Evolutionary conservation across 35 echinoderm and acorn worm species (phyloP).

Genomic region (Stichopus chloronotus): DNA sequence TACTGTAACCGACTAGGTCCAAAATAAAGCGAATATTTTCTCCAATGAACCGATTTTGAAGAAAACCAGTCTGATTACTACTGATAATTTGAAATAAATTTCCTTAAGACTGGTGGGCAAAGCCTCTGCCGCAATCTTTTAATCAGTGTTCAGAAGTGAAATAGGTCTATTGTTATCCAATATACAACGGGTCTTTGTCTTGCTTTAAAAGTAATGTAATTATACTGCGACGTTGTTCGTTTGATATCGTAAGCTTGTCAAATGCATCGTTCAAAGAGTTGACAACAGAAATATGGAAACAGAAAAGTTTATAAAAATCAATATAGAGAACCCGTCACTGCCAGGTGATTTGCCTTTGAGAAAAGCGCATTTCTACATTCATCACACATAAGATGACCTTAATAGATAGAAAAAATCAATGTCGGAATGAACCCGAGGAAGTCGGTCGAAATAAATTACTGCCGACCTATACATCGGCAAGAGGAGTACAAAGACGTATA

Average conservation of each 20-base stretch:
- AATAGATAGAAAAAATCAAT: background rate
- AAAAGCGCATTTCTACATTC: background rate
- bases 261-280: constrained; percentile 17
- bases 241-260: background rate
- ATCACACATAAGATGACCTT: background rate
- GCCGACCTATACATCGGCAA: background rate
- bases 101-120: background rate
- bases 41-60: constrained; percentile 22
- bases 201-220: constrained; percentile 28
- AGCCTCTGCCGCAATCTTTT: background rate
- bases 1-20: background rate
- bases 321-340: constrained; percentile 25
- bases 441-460: background rate
- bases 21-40: constrained; percentile 38
- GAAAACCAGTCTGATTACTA: constrained; percentile 3
- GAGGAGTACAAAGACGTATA: background rate
- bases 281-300: background rate
- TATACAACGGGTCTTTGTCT: constrained; percentile 19
- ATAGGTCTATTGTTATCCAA: background rate
- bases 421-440: background rate
- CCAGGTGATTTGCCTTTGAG: constrained; percentile 36
- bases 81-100: background rate
- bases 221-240: background rate
- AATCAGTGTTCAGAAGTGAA: constrained; percentile 29
- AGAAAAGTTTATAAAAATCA: constrained; percentile 38